phyloP scores from a whole-genome alignment of 1,140 invertebrate species.

The Tetramorium parvispinum region DNA sequence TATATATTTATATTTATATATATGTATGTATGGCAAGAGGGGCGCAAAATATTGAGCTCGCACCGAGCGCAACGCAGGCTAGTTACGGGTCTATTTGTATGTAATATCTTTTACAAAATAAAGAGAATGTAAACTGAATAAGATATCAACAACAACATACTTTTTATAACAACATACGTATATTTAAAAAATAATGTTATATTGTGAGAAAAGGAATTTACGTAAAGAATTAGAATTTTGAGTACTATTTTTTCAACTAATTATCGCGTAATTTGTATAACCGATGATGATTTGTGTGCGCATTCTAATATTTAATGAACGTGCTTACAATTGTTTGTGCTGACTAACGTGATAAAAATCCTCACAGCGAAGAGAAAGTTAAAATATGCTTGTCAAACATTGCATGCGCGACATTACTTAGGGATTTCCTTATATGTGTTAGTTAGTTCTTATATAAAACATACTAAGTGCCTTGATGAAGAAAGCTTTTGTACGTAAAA shows the following conservation, averaged over 20 bases:
- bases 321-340: conserved; percentile 7
- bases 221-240: not conserved
- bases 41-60: no score
- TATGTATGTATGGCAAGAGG: no score
- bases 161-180: not conserved
- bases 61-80: no score
- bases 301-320: not conserved
- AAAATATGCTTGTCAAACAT: conserved; percentile 72
- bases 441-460: conserved; percentile 61
- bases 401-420: conserved; percentile 58
- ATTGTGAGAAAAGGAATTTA: not conserved
- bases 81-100: no score
- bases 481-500: conserved; percentile 27
- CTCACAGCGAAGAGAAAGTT: conserved; percentile 69
- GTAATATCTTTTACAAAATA: not conserved
- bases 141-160: no score
- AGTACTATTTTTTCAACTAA: not conserved
- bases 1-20: no score
- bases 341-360: conserved; percentile 30
- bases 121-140: not conserved
- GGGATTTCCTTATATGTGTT: conserved; percentile 34
- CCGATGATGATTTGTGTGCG: not conserved
- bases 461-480: not conserved
- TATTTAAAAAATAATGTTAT: not conserved
- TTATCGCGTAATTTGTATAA: not conserved